phyloP scores from a whole-genome alignment of 2,113 vertebrate species.

The Pollachius pollachius region DNA sequence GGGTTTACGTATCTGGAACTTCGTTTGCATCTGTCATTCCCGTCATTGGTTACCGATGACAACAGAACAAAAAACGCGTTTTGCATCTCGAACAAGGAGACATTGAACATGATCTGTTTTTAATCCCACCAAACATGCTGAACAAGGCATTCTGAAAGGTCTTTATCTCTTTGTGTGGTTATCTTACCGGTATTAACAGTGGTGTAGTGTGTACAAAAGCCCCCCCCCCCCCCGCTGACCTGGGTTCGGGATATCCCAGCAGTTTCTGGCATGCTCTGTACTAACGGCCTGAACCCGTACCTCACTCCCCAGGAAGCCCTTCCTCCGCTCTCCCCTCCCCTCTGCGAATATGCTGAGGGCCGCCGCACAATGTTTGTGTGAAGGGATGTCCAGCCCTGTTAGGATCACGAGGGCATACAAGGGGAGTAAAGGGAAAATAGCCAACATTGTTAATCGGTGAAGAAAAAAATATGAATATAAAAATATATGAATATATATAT shows the following conservation, averaged over 20 bases:
- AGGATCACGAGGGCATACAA: slow-evolving; percentile 45
- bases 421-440: slow-evolving; percentile 55
- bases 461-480: slow-evolving; percentile 42
- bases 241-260: not conserved
- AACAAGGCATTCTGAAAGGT: slow-evolving; percentile 44
- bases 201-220: slow-evolving; percentile 43
- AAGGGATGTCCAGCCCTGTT: slow-evolving; percentile 46
- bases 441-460: slow-evolving; percentile 64
- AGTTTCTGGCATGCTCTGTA: slow-evolving; percentile 56
- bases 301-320: slow-evolving; percentile 10
- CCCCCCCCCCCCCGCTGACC: slow-evolving; percentile 1
- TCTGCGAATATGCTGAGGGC: slow-evolving; percentile 50
- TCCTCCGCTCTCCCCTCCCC: not conserved
- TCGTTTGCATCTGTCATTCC: slow-evolving; percentile 26
- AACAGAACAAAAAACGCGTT: slow-evolving; percentile 6
- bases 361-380: slow-evolving; percentile 63
- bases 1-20: slow-evolving; percentile 28
- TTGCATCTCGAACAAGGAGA: too few species aligned
- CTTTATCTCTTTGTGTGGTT: slow-evolving; percentile 58
- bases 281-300: slow-evolving; percentile 44
- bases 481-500: slow-evolving; percentile 39
- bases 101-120: slow-evolving; percentile 50
- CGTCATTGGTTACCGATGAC: slow-evolving; percentile 8
- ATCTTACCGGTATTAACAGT: slow-evolving; percentile 52
- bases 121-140: slow-evolving; percentile 38